Percentiles rank a stretch among this genome's conserved stretches.
Conservation (phyloP, 2,888 invertebrate species). For the Papilio protenor region DNA sequence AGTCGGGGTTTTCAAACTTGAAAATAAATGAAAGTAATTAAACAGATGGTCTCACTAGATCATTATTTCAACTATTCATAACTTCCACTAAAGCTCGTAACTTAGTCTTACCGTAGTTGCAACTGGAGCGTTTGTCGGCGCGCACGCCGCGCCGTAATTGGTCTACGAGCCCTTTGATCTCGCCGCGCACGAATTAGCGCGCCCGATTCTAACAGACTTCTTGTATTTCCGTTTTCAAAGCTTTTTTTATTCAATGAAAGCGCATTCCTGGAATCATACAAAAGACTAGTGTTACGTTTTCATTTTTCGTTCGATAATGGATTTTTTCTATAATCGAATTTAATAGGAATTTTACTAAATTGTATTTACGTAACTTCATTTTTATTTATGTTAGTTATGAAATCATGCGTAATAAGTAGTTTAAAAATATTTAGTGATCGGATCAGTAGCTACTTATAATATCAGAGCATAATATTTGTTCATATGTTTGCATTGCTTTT, state of each 20-base stretch:
- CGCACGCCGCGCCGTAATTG: conserved; percentile 71
- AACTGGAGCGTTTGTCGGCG: conserved; percentile 73
- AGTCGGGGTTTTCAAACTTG: background rate
- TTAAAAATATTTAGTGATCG: background rate
- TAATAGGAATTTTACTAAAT: background rate
- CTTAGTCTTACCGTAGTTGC: conserved; percentile 50
- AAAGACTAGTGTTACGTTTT: conserved; percentile 36
- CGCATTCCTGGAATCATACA: conserved; percentile 36
- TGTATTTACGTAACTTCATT: background rate
- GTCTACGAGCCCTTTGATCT: conserved; percentile 71
- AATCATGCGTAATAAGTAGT: no score
- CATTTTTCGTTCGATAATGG: conserved; percentile 9
- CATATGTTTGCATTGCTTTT: background rate
- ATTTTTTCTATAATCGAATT: conserved; percentile 23
- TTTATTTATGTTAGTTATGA: background rate
- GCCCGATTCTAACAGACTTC: conserved; percentile 63
- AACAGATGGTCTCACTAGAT: background rate
- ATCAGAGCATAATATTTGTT: background rate
- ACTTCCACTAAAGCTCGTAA: conserved; percentile 27
- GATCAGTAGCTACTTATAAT: background rate
- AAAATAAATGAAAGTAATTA: background rate
- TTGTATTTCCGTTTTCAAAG: conserved; percentile 67
- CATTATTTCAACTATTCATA: background rate
- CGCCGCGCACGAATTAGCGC: conserved; percentile 75
- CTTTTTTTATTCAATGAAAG: conserved; percentile 51